Evolutionary conservation across 2,888 invertebrate genomes (phyloP).

Genomic region (Dascillus cervinus): DNA sequence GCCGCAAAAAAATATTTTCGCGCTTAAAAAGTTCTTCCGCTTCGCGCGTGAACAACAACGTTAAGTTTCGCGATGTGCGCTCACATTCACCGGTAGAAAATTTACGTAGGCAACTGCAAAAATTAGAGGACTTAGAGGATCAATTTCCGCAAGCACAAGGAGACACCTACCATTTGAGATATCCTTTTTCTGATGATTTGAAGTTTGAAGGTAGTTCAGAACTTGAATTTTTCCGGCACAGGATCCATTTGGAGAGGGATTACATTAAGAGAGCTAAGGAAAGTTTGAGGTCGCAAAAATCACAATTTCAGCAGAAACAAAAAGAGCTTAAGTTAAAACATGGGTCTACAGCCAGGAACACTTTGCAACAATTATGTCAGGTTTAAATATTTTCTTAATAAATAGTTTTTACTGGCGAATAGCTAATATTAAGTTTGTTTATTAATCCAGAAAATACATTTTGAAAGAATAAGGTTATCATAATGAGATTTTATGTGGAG

Average conservation of each 20-base stretch:
- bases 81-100: conserved; percentile 72
- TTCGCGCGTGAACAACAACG: conserved; percentile 54
- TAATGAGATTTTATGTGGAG: too few species aligned
- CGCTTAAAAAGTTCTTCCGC: conserved; percentile 64
- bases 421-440: too few species aligned
- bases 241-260: conserved; percentile 72
- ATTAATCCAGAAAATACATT: too few species aligned
- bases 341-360: conserved; percentile 45
- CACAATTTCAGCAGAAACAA: conserved; percentile 58
- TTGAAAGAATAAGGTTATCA: too few species aligned
- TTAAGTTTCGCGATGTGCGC: conserved; percentile 45
- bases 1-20: conserved; percentile 60
- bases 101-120: conserved; percentile 69
- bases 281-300: conserved; percentile 60
- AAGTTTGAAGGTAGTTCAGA: conserved; percentile 53
- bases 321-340: conserved; percentile 45
- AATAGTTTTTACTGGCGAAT: too few species aligned
- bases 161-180: conserved; percentile 72
- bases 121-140: conserved; percentile 75
- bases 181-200: conserved; percentile 65
- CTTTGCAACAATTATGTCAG: conserved; percentile 49
- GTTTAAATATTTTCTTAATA: too few species aligned
- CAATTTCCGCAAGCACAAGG: conserved; percentile 61
- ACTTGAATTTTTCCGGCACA: conserved; percentile 74
- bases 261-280: conserved; percentile 78